Percentiles rank a stretch among this genome's conserved stretches.
Evolutionary conservation across 2,797 vertebrate species (phyloP).

Genomic region (Notolabrus celidotus): DNA sequence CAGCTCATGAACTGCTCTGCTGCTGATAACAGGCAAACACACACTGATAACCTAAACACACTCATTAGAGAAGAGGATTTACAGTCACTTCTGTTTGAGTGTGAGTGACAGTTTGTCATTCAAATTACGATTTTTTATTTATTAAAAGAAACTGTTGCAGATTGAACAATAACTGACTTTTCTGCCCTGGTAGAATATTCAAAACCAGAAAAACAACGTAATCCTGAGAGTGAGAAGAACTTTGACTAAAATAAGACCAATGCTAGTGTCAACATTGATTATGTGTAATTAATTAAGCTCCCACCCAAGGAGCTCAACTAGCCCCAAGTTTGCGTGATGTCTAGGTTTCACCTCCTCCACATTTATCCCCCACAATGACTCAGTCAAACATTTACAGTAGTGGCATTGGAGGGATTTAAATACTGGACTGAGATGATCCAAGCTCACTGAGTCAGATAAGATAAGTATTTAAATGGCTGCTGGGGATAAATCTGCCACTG

Average conservation of each 20-base stretch:
- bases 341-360: constrained; percentile 22
- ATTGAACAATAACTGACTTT: not conserved
- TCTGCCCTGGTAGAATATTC: not conserved
- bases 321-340: constrained; percentile 20
- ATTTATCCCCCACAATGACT: not conserved
- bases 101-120: not conserved
- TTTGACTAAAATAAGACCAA: too few species aligned
- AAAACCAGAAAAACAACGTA: too few species aligned
- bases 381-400: constrained; percentile 40
- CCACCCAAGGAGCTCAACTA: not conserved
- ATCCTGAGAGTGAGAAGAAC: too few species aligned
- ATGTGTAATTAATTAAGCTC: not conserved
- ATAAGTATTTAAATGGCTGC: constrained; percentile 37
- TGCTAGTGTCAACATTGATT: not conserved
- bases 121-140: not conserved
- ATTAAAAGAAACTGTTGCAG: not conserved
- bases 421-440: constrained; percentile 23
- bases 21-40: constrained; percentile 36
- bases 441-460: constrained; percentile 41
- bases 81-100: not conserved
- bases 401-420: constrained; percentile 37
- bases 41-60: constrained; percentile 33
- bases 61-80: not conserved
- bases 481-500: constrained; percentile 5
- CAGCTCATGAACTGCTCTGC: constrained; percentile 31